phyloP scores from a whole-genome alignment of 2,113 vertebrate genomes.

The Pontoporia blainvillei region DNA sequence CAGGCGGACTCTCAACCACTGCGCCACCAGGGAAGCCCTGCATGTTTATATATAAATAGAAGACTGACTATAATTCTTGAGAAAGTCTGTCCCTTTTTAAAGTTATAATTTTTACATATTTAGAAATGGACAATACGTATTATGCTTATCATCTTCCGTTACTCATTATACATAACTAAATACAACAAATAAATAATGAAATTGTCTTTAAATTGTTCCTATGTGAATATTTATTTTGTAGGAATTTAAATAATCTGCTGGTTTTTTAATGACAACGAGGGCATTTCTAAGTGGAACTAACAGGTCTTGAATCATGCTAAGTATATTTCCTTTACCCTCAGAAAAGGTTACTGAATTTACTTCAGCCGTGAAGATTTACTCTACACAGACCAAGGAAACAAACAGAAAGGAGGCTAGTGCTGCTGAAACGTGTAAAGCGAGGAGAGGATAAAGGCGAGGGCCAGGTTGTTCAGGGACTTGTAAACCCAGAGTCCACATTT shows the following conservation, averaged over 20 bases:
- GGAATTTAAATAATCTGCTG: neutral
- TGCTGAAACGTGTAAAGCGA: neutral
- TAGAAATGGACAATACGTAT: neutral
- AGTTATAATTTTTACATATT: neutral
- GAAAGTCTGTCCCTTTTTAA: neutral
- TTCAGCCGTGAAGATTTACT: neutral
- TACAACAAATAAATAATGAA: slow-evolving; percentile 1
- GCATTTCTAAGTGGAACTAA: neutral
- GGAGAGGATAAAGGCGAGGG: neutral
- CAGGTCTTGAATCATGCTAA: neutral
- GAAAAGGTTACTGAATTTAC: neutral
- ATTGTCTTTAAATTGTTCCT: slow-evolving; percentile 16
- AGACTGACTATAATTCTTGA: neutral
- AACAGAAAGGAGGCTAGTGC: neutral
- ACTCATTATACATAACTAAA: neutral
- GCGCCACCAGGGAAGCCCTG: neutral
- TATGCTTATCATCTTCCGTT: slow-evolving; percentile 9
- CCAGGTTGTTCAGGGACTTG: neutral
- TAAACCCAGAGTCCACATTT: neutral
- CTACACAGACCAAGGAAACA: neutral
- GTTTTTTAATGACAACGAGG: neutral
- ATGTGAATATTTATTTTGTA: neutral
- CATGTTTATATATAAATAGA: slow-evolving; percentile 1
- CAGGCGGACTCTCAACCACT: no score
- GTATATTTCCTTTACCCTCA: neutral